A percentile compares a stretch with the other conserved stretches of the same genome.
Evolutionary conservation across 1,140 invertebrate species (phyloP).

Genomic region (Lanistes nyassanus): DNA sequence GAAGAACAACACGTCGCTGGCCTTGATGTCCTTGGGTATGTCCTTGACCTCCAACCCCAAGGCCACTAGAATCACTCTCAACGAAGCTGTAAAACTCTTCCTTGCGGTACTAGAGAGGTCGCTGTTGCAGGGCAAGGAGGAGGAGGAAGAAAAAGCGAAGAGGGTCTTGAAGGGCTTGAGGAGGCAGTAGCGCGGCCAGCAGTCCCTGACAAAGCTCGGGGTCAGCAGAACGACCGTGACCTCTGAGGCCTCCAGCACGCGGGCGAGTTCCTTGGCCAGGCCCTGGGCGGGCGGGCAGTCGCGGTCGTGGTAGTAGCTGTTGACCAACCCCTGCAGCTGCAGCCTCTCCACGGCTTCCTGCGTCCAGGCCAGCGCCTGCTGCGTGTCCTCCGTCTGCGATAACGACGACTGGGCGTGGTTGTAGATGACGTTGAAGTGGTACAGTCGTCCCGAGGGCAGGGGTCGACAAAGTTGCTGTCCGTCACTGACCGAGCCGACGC

Average conservation of each 20-base stretch:
- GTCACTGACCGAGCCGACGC: not conserved
- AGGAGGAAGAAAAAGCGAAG: not conserved
- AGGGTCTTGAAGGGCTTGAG: slow-evolving; percentile 19
- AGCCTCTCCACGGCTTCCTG: slow-evolving; percentile 22
- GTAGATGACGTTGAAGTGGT: slow-evolving; percentile 40
- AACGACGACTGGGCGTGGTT: slow-evolving; percentile 27
- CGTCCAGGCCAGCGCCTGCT: slow-evolving; percentile 19
- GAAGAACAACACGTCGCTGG: slow-evolving; percentile 13
- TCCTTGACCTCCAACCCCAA: slow-evolving; percentile 16
- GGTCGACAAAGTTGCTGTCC: slow-evolving; percentile 9
- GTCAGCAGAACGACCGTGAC: slow-evolving; percentile 29
- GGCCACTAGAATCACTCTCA: slow-evolving; percentile 17
- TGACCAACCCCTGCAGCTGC: slow-evolving; percentile 30
- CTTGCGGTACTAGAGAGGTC: not conserved
- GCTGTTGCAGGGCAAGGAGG: not conserved
- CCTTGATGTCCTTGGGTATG: slow-evolving; percentile 1
- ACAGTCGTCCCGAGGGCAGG: slow-evolving; percentile 18
- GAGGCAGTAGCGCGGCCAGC: slow-evolving; percentile 24
- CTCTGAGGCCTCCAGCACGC: slow-evolving; percentile 25
- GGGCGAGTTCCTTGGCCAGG: slow-evolving; percentile 18
- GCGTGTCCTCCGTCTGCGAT: slow-evolving; percentile 21
- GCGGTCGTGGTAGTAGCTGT: slow-evolving; percentile 33
- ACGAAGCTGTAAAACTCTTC: too few species aligned
- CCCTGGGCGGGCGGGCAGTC: slow-evolving; percentile 13
- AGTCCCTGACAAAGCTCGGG: slow-evolving; percentile 27